Evolutionary conservation across 2,797 vertebrate genomes (phyloP), one percentile per base, ranked within the genome.

Genomic region (Neosilurus mollespiculum): DNA sequence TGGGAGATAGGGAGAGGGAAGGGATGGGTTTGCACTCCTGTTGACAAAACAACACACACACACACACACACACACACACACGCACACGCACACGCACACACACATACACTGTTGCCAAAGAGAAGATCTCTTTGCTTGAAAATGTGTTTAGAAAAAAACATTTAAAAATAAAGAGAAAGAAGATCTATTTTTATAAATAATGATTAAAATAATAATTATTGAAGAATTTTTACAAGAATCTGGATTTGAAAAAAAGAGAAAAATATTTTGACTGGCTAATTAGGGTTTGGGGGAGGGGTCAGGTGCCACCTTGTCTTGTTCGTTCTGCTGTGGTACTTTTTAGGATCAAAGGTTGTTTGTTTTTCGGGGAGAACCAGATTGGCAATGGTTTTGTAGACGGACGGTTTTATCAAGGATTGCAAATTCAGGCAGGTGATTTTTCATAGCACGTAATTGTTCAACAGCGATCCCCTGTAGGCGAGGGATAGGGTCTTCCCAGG

Each of bases 111-210:
- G 97, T 99, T 99, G 97, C 98, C 98, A 99, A 99, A 99, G 97
- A 99, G 98, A 97, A 96, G 95, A 98, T 99, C 97, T 99, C 97
- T 99, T 99, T 99, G 98, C 96, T 95, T 98, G 97, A 96, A 97
- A 98, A 98, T 96, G 95, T 94, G 92, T 99, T 99, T 98, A 98
- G 97, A 99, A 96, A 96, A 99, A 98, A 97, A 96, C 97, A 97
- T 34, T 79, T 66, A 94, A 91, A 95, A 95, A 95, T 94, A 95
- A 95, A 95, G 92, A 95, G 93, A 98, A 97, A 98, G 96, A 98
- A 97, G 96, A 98, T 99, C 98, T 99, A 99, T 99, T 99, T 99
- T 99, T 99, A 98, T 99, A 99, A 99, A 98, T 97, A 98, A 95
- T 94, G 89, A 95, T 95, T 95, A 94, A 95, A 95, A 95, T 92